Percentiles rank a stretch among this genome's conserved stretches.
Conservation (phyloP, 2,113 vertebrate species). For the Nerophis ophidion region DNA sequence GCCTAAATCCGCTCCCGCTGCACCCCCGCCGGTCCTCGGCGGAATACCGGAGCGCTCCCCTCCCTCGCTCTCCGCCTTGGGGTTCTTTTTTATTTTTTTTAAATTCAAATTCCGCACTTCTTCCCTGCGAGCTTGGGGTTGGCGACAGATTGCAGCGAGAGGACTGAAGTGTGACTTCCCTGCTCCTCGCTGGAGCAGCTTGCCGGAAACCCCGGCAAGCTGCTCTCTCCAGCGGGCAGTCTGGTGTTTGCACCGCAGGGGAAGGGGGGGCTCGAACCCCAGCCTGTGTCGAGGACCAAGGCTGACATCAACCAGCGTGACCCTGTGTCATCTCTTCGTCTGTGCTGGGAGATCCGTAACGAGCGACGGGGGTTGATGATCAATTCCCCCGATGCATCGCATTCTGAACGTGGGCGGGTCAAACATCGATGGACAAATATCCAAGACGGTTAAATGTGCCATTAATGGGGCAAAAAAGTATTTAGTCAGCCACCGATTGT, state of each 20-base stretch:
- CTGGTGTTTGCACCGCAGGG: conserved; percentile 36
- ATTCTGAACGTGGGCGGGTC: too few species aligned
- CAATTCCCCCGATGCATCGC: too few species aligned
- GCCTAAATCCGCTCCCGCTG: conserved; percentile 40
- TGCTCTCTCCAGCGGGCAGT: conserved; percentile 41
- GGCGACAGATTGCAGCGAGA: conserved; percentile 44
- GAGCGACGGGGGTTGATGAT: too few species aligned
- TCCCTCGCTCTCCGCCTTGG: background rate
- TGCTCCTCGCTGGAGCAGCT: conserved; percentile 27
- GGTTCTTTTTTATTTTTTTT: too few species aligned
- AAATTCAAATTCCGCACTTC: conserved; percentile 29
- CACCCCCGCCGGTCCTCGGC: conserved; percentile 13
- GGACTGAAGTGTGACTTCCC: conserved; percentile 33
- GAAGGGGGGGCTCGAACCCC: conserved; percentile 39
- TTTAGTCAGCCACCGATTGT: too few species aligned
- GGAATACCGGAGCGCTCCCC: conserved; percentile 24
- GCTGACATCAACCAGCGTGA: background rate
- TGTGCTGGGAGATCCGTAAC: background rate
- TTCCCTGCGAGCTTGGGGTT: conserved; percentile 31
- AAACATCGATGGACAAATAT: too few species aligned
- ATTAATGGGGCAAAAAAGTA: too few species aligned
- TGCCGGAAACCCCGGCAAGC: conserved; percentile 49
- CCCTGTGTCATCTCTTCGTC: background rate
- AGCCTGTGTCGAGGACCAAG: conserved; percentile 41
- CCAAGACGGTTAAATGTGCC: too few species aligned